phyloP scores from a whole-genome alignment of 1,140 invertebrate species.

The Metopolophium dirhodum region DNA sequence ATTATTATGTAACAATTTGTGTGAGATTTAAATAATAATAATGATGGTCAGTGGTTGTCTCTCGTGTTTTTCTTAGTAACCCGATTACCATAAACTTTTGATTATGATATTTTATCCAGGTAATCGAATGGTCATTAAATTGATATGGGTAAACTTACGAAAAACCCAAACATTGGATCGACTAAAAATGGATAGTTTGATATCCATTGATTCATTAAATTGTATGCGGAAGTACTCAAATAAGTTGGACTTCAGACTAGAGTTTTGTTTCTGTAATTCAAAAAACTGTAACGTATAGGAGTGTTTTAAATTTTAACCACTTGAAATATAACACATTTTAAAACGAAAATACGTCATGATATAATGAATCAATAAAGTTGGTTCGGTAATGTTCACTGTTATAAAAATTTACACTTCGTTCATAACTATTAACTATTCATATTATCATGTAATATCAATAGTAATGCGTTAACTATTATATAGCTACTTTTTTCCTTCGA shows the following conservation, averaged over 20 bases:
- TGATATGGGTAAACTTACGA: too few relatives aligned
- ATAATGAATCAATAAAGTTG: too few relatives aligned
- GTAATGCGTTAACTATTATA: neutral
- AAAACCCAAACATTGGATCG: too few relatives aligned
- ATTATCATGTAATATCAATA: neutral
- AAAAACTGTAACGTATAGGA: neutral
- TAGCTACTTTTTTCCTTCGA: neutral
- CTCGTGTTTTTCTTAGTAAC: neutral
- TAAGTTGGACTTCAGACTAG: neutral
- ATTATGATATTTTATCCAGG: neutral
- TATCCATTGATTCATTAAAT: neutral
- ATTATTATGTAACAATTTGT: neutral
- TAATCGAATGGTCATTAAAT: too few relatives aligned
- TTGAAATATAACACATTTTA: neutral
- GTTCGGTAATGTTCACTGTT: too few relatives aligned
- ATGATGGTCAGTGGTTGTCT: neutral
- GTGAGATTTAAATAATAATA: neutral
- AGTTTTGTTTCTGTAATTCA: neutral
- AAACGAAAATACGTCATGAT: neutral
- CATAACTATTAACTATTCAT: neutral
- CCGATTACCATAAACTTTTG: neutral
- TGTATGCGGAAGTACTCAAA: neutral
- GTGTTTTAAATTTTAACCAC: neutral
- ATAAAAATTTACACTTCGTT: too few relatives aligned
- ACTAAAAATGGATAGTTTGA: neutral